phyloP scores from a whole-genome alignment of 2,888 invertebrate genomes.

The Mythimna ferrago region DNA sequence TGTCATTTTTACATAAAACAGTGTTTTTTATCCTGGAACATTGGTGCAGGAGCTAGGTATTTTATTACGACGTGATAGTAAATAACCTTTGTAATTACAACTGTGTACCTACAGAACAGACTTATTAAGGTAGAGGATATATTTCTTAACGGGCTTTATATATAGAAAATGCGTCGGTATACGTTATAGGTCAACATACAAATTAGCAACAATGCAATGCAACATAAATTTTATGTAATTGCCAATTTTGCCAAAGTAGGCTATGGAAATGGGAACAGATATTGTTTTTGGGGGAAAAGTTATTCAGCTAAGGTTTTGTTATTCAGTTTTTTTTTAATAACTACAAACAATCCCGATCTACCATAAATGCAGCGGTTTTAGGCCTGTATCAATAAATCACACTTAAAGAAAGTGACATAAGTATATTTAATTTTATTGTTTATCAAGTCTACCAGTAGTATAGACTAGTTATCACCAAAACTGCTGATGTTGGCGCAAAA shows the following conservation, averaged over 20 bases:
- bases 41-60: no score
- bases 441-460: background rate
- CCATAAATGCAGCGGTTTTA: background rate
- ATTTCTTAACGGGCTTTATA: conserved; percentile 12
- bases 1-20: no score
- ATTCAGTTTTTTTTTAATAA: background rate
- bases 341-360: background rate
- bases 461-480: background rate
- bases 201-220: conserved; percentile 18
- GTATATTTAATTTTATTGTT: background rate
- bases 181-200: conserved; percentile 13
- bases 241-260: conserved; percentile 48
- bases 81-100: background rate
- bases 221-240: conserved; percentile 25
- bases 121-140: conserved; percentile 5
- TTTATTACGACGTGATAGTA: background rate
- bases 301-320: background rate
- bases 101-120: background rate
- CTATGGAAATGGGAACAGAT: conserved; percentile 44
- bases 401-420: background rate
- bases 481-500: background rate
- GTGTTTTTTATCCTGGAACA: no score
- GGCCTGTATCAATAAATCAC: conserved; percentile 25
- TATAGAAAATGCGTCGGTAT: conserved; percentile 1
- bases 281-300: conserved; percentile 28